Conservation (phyloP, 2,113 vertebrate genomes). For the Chaetodon auriga region DNA sequence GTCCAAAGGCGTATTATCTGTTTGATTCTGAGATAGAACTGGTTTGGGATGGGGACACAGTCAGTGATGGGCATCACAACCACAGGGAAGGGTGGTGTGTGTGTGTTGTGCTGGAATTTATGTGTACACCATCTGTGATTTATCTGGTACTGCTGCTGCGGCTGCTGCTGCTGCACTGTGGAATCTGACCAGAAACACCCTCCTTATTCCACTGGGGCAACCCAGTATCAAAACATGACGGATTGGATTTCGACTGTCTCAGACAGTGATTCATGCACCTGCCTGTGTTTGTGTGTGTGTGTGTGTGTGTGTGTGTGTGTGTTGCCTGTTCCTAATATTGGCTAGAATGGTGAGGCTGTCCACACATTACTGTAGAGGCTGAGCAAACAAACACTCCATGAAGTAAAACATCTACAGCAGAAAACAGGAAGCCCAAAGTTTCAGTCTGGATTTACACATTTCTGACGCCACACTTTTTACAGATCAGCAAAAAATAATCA, state of each 20-base stretch:
- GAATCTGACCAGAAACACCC: slow-evolving; percentile 56
- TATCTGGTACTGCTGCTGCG: slow-evolving; percentile 42
- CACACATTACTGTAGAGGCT: slow-evolving; percentile 1
- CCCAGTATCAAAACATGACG: slow-evolving; percentile 65
- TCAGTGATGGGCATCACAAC: slow-evolving; percentile 47
- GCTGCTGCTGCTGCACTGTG: slow-evolving; percentile 31
- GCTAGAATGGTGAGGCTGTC: slow-evolving; percentile 5
- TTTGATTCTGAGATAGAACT: slow-evolving; percentile 46
- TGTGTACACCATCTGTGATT: slow-evolving; percentile 55
- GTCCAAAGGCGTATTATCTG: slow-evolving; percentile 46
- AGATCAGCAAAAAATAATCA: neutral
- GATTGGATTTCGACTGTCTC: slow-evolving; percentile 70
- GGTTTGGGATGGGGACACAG: slow-evolving; percentile 41
- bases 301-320: slow-evolving; percentile 2
- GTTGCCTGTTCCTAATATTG: slow-evolving; percentile 26
- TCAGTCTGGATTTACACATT: neutral
- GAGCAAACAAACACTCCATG: slow-evolving; percentile 24
- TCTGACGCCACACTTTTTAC: neutral
- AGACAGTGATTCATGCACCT: slow-evolving; percentile 71
- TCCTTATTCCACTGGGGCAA: slow-evolving; percentile 57
- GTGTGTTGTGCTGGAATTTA: slow-evolving; percentile 42
- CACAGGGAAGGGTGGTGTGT: slow-evolving; percentile 24
- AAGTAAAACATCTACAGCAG: neutral
- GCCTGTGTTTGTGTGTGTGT: slow-evolving; percentile 16
- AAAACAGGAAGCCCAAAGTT: too few relatives aligned